Evolutionary conservation across 37 sponge, comb jelly and placozoan genomes (phyloP).

Genomic region (Lycopodina hypogea): DNA sequence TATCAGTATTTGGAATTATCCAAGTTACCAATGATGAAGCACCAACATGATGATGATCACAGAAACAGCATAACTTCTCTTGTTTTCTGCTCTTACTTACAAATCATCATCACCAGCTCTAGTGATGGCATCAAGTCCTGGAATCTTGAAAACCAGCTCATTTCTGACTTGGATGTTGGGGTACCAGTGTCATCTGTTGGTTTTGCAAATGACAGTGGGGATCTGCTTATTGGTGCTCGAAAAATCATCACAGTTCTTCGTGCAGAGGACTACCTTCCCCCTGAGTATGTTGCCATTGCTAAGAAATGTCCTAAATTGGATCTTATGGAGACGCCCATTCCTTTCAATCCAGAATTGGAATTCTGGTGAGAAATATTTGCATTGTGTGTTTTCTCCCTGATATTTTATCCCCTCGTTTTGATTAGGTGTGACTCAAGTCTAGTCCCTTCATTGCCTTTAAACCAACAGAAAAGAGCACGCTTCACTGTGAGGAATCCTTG

Average conservation of each 20-base stretch:
- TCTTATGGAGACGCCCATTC: slow-evolving; percentile 12
- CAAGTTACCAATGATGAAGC: slow-evolving; percentile 16
- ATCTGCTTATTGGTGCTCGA: slow-evolving; percentile 54
- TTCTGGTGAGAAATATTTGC: slow-evolving; percentile 40
- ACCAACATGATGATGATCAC: slow-evolving; percentile 55
- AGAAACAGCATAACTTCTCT: slow-evolving; percentile 32
- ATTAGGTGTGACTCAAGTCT: slow-evolving; percentile 51
- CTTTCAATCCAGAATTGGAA: slow-evolving; percentile 35
- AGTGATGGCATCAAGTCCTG: slow-evolving; percentile 67
- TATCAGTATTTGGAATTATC: not conserved
- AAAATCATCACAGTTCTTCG: slow-evolving; percentile 29
- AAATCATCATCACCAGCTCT: slow-evolving; percentile 44
- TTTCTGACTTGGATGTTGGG: slow-evolving; percentile 59
- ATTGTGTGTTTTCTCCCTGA: not conserved
- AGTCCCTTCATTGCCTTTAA: slow-evolving; percentile 17
- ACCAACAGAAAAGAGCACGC: slow-evolving; percentile 14
- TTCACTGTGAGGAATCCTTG: not conserved
- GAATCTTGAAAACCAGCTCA: slow-evolving; percentile 41
- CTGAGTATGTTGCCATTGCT: not conserved
- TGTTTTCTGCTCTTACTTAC: not conserved
- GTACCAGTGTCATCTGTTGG: slow-evolving; percentile 24
- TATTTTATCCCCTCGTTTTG: too few relatives aligned
- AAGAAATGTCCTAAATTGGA: not conserved
- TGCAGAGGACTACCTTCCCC: slow-evolving; percentile 29
- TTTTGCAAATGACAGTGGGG: slow-evolving; percentile 20